These are phyloP conservation scores for Dermolepida albohirtum DNA, from an alignment of 2,888 invertebrate genomes.

Conservation along the genomic window DNA sequence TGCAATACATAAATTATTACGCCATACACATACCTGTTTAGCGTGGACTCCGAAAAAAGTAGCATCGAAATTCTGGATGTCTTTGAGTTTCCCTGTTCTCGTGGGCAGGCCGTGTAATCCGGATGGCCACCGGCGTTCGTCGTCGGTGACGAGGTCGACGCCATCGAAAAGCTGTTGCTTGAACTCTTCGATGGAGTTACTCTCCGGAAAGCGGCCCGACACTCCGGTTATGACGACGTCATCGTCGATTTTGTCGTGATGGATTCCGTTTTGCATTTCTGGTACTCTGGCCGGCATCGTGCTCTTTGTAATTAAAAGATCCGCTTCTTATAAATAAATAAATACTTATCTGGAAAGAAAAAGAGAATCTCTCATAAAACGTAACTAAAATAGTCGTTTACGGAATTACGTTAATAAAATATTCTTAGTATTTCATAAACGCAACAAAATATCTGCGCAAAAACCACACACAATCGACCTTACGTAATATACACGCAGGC, in stretches of 20 bases:
- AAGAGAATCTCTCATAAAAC: background rate
- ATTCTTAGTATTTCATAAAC: too few relatives aligned
- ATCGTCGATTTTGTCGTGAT: slow-evolving; percentile 67
- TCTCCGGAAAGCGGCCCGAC: slow-evolving; percentile 92
- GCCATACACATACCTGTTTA: slow-evolving; percentile 73
- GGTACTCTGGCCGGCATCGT: slow-evolving; percentile 76
- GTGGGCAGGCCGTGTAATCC: slow-evolving; percentile 84
- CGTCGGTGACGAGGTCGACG: slow-evolving; percentile 93
- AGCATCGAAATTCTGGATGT: slow-evolving; percentile 84
- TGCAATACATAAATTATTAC: too few relatives aligned
- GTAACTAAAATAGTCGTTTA: too few relatives aligned
- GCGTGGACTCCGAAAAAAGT: slow-evolving; percentile 92
- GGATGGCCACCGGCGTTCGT: slow-evolving; percentile 88
- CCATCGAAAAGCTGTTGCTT: slow-evolving; percentile 90
- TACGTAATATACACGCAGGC: too few relatives aligned
- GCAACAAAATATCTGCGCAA: too few relatives aligned
- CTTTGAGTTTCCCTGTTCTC: slow-evolving; percentile 85
- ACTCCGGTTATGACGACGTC: slow-evolving; percentile 86
- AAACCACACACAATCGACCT: too few relatives aligned
- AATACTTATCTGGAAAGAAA: slow-evolving; percentile 23
- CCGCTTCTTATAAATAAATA: slow-evolving; percentile 26
- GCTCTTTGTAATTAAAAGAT: slow-evolving; percentile 4
- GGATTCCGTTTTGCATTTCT: slow-evolving; percentile 59
- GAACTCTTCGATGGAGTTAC: slow-evolving; percentile 92
- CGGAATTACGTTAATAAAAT: too few relatives aligned